A percentile compares a stretch with the other conserved stretches of the same genome.
Evolutionary conservation across 1,140 invertebrate species (phyloP).

Genomic region (Cotesia glomerata): DNA sequence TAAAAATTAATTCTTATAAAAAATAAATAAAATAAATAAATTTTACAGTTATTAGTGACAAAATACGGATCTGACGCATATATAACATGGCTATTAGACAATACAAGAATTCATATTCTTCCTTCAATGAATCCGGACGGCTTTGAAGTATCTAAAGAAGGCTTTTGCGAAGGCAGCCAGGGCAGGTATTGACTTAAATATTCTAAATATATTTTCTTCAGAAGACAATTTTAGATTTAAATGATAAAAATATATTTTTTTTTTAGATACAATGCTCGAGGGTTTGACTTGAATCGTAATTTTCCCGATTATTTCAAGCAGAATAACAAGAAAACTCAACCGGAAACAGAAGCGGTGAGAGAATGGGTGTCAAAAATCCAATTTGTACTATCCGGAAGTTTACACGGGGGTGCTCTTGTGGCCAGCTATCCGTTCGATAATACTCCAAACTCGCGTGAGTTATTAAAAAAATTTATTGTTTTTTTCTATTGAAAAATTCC

Average conservation of each 20-base stretch:
- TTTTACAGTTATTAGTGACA: constrained; percentile 76
- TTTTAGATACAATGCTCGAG: constrained; percentile 81
- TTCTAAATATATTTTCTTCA: neutral
- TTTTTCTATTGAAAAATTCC: neutral
- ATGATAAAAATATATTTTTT: constrained; percentile 2
- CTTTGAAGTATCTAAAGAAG: constrained; percentile 85
- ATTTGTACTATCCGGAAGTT: constrained; percentile 88
- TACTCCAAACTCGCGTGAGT: constrained; percentile 88
- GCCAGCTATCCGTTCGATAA: constrained; percentile 94
- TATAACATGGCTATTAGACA: constrained; percentile 85
- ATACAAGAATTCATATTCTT: constrained; percentile 89
- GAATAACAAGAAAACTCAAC: constrained; percentile 84
- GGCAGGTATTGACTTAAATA: constrained; percentile 69
- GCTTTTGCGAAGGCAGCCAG: constrained; percentile 82
- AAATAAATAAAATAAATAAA: neutral
- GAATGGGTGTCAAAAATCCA: constrained; percentile 91
- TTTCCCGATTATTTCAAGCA: constrained; percentile 92
- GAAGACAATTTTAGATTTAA: neutral
- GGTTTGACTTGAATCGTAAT: constrained; percentile 89
- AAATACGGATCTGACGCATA: constrained; percentile 81
- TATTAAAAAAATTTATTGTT: constrained; percentile 8
- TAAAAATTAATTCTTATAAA: too few relatives aligned
- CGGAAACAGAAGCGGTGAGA: constrained; percentile 94
- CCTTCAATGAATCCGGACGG: constrained; percentile 94
- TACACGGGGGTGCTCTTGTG: constrained; percentile 91